Evolutionary conservation across 2,797 vertebrate species (phyloP), one percentile per base, ranked within the genome.

Genomic region (Novumbra hubbsi): DNA sequence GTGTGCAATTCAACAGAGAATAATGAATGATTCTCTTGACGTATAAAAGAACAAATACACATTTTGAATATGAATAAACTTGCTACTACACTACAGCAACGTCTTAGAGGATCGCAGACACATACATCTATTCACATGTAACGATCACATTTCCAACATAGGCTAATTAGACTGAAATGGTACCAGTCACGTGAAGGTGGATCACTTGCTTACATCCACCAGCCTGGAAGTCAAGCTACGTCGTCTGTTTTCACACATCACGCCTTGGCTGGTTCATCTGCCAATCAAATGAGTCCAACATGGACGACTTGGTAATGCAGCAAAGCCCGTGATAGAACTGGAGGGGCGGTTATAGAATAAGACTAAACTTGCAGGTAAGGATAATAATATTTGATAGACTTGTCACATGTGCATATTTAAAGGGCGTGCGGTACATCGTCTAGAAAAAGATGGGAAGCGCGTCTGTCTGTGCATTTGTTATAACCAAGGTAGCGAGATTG

Each of bases 181-280:
- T 12, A 24, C 55, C 55, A 11, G 9, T 12, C 21, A 21, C n/a
- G 7, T 57, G 55, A 8, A 15, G 65, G n/a, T 14, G 17, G n/a
- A 45, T 24, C n/a, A 24, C 12, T n/a, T 24, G 14, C 65, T 14
- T 41, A 41, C 21, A 41, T 21, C 9, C 6, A 41, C 0, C 52
- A 57, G 50, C 4, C 50, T n/a, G 50, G 4, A 67, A 34, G n/a
- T 27, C 7, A n/a, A 57, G 30, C 50, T 4, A 71, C 69, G 50
- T 71, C 69, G 52, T 71, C 52, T 71, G 69, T 71, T 71, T 71
- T 27, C 48, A 70, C 41, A 48, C 48, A 24, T 60, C 28, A 30
- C 21, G 69, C 30, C 30, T 60, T 57, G 50, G 50, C 49, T 70
- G 30, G 3, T 71, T 30, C 4, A 24, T 8, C 24, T 71, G 69